These are phyloP conservation scores for Margaritifera margaritifera DNA, from an alignment of 2,888 invertebrate species.

Conservation along the genomic window DNA sequence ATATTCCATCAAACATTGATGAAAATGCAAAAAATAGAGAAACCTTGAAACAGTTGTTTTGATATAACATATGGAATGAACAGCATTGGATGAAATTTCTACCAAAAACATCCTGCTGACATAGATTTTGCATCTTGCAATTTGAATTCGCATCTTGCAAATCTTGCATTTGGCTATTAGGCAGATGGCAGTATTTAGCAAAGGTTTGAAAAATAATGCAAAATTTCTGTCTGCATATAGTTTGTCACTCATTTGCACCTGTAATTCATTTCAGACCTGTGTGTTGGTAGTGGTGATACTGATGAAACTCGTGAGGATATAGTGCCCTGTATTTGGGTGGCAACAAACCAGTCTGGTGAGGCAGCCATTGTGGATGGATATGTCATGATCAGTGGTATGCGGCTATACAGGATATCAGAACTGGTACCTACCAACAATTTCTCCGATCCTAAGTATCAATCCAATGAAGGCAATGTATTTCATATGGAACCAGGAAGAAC, in stretches of 20 bases:
- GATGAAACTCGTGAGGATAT: slow-evolving; percentile 27
- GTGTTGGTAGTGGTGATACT: slow-evolving; percentile 31
- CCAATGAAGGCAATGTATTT: slow-evolving; percentile 26
- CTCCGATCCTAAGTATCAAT: slow-evolving; percentile 6
- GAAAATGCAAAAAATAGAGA: no score
- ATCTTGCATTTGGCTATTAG: no score
- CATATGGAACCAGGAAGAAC: slow-evolving; percentile 48
- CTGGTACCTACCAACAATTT: slow-evolving; percentile 20
- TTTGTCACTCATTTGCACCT: not conserved
- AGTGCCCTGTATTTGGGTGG: slow-evolving; percentile 42
- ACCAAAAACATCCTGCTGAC: no score
- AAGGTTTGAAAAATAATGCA: no score
- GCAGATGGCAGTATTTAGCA: no score
- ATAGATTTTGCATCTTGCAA: no score
- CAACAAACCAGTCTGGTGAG: slow-evolving; percentile 30
- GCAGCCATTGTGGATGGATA: slow-evolving; percentile 34
- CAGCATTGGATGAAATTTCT: no score
- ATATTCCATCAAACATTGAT: no score
- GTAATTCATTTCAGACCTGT: slow-evolving; percentile 34
- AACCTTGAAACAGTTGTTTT: no score
- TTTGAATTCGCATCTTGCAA: no score
- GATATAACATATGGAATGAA: no score
- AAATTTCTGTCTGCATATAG: no score
- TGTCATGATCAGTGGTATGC: slow-evolving; percentile 21
- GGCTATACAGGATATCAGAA: slow-evolving; percentile 29